A percentile compares a stretch with the other conserved stretches of the same genome.
phyloP scores from a whole-genome alignment of 1,140 invertebrate species.

The Ectropis grisescens region DNA sequence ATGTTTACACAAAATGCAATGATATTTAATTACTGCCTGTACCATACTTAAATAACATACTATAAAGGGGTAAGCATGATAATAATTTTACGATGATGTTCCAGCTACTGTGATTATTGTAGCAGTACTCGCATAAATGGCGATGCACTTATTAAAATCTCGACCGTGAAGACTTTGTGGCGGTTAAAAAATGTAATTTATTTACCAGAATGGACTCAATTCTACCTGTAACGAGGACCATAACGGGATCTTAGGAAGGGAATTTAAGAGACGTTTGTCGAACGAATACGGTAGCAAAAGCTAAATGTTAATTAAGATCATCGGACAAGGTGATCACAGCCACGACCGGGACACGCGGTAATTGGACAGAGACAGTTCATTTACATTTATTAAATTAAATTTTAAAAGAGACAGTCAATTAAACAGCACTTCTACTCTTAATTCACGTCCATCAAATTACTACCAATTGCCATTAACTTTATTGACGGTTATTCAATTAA shows the following conservation, averaged over 20 bases:
- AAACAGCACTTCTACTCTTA: slow-evolving; percentile 10
- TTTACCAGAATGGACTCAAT: slow-evolving; percentile 33
- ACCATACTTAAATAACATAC: no score
- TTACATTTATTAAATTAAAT: slow-evolving; percentile 28
- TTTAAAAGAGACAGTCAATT: slow-evolving; percentile 24
- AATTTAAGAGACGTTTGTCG: slow-evolving; percentile 35
- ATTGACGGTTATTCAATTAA: slow-evolving; percentile 5
- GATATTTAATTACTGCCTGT: no score
- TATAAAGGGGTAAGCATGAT: no score
- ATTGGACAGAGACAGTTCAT: slow-evolving; percentile 26
- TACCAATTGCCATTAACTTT: slow-evolving; percentile 4
- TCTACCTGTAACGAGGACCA: slow-evolving; percentile 36
- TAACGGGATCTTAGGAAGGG: slow-evolving; percentile 38
- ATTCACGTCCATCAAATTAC: slow-evolving; percentile 1
- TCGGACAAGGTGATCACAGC: slow-evolving; percentile 35
- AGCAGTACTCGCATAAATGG: slow-evolving; percentile 5
- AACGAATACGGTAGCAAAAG: slow-evolving; percentile 45
- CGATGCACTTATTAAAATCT: slow-evolving; percentile 5
- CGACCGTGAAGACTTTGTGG: slow-evolving; percentile 6
- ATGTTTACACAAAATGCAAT: no score
- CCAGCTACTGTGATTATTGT: slow-evolving; percentile 4
- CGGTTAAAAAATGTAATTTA: slow-evolving; percentile 22
- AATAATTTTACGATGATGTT: slow-evolving; percentile 3
- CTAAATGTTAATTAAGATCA: slow-evolving; percentile 56
- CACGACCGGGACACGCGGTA: slow-evolving; percentile 21